phyloP scores from a whole-genome alignment of 2,888 invertebrate species.

The Napeogenes inachia region DNA sequence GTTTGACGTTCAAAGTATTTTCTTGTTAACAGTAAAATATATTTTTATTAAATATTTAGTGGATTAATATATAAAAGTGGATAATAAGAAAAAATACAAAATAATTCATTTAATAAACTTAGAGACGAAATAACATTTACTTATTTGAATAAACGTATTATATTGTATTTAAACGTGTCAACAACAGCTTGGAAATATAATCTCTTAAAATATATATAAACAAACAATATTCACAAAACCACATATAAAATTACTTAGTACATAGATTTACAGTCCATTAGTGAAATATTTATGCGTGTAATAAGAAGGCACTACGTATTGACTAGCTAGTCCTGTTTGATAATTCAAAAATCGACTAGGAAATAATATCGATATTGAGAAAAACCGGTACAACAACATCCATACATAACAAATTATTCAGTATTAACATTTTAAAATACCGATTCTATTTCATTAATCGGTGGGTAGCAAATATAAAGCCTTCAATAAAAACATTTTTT shows the following conservation, averaged over 20 bases:
- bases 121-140: conserved; percentile 26
- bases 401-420: background rate
- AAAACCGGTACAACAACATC: background rate
- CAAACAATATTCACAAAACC: conserved; percentile 8
- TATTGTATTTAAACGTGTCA: background rate
- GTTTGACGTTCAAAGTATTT: background rate
- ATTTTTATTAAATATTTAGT: conserved; percentile 15
- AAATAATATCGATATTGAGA: background rate
- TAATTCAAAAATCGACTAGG: conserved; percentile 15
- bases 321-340: conserved; percentile 17
- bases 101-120: conserved; percentile 15
- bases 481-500: conserved; percentile 16
- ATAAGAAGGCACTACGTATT: conserved; percentile 20
- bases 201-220: conserved; percentile 25
- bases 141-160: background rate
- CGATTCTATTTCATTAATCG: conserved; percentile 6
- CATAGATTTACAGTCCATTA: background rate
- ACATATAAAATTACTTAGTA: conserved; percentile 1
- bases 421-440: background rate
- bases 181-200: conserved; percentile 27
- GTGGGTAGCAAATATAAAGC: conserved; percentile 17
- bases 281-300: conserved; percentile 10
- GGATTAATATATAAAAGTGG: conserved; percentile 4
- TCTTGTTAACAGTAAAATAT: conserved; percentile 30
- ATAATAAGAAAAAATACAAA: conserved; percentile 2